Percentiles rank a stretch among this genome's conserved stretches.
These are phyloP conservation scores for Chironomus tentans DNA, from an alignment of 2,888 invertebrate species.

Conservation along the genomic window DNA sequence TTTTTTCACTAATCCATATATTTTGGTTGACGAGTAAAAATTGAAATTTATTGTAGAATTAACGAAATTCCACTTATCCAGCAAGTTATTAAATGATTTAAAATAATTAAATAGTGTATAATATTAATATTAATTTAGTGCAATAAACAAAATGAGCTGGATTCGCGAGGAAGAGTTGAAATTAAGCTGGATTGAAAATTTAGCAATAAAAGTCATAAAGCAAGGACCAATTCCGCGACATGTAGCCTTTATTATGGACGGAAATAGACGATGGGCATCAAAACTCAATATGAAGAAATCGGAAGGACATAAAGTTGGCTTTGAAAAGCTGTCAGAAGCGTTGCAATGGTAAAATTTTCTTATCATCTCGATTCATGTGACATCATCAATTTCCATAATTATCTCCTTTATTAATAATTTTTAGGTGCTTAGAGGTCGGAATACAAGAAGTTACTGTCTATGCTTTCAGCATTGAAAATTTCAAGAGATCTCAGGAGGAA, in stretches of 20 bases:
- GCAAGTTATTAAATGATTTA: no score
- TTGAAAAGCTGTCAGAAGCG: constrained; percentile 71
- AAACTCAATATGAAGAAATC: constrained; percentile 64
- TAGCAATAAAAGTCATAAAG: constrained; percentile 65
- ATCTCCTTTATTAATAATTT: constrained; percentile 51
- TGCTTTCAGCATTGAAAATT: constrained; percentile 99
- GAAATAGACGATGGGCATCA: constrained; percentile 86
- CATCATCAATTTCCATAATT: constrained; percentile 18
- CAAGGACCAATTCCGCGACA: constrained; percentile 81
- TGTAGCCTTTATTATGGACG: constrained; percentile 98
- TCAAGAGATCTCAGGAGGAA: constrained; percentile 83
- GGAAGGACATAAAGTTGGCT: constrained; percentile 77
- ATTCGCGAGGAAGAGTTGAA: constrained; percentile 63
- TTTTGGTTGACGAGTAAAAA: not conserved
- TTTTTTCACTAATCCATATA: not conserved
- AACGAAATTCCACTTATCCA: no score
- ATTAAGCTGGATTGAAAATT: constrained; percentile 63
- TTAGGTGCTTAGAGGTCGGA: constrained; percentile 71
- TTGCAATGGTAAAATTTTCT: constrained; percentile 47
- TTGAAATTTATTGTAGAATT: not conserved
- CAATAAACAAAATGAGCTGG: constrained; percentile 55
- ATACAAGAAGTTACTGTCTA: constrained; percentile 94
- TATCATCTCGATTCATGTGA: constrained; percentile 31
- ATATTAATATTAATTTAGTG: no score
- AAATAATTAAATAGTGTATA: no score